Percentiles rank a stretch among this genome's conserved stretches.
These are phyloP conservation scores for Onchidella celtica DNA, from an alignment of 2,888 invertebrate genomes.

Conservation along the genomic window DNA sequence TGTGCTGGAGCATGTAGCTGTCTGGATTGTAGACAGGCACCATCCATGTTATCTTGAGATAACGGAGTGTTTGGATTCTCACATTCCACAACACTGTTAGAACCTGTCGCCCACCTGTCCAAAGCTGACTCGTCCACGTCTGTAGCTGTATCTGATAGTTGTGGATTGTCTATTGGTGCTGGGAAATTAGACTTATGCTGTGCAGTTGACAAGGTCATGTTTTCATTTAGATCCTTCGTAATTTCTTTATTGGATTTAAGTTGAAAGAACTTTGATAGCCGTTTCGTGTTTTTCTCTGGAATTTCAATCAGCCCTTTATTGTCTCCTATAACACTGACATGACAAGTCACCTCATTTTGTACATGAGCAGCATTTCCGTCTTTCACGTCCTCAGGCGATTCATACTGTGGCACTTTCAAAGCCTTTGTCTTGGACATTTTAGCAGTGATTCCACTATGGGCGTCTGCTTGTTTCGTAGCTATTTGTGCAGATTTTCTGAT, in stretches of 20 bases:
- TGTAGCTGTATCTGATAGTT: background rate
- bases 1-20: background rate
- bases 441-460: slow-evolving; percentile 31
- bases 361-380: background rate
- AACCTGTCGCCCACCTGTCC: background rate
- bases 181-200: background rate
- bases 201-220: background rate
- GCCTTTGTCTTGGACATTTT: slow-evolving; percentile 22
- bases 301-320: slow-evolving; percentile 17
- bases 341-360: background rate
- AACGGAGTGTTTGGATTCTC: background rate
- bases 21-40: background rate
- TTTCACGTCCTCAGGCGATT: background rate
- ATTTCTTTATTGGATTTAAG: slow-evolving; percentile 35
- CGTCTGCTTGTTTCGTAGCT: background rate
- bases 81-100: background rate
- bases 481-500: background rate
- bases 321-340: too few species aligned
- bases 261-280: slow-evolving; percentile 45
- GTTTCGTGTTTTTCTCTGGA: slow-evolving; percentile 44
- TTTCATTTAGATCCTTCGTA: background rate
- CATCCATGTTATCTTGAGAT: background rate
- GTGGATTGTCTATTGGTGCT: background rate
- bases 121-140: background rate
- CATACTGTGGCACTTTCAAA: background rate